Base-by-base conservation (phyloP, 2,113 vertebrate genomes). In the Pandion haliaetus region DNA sequence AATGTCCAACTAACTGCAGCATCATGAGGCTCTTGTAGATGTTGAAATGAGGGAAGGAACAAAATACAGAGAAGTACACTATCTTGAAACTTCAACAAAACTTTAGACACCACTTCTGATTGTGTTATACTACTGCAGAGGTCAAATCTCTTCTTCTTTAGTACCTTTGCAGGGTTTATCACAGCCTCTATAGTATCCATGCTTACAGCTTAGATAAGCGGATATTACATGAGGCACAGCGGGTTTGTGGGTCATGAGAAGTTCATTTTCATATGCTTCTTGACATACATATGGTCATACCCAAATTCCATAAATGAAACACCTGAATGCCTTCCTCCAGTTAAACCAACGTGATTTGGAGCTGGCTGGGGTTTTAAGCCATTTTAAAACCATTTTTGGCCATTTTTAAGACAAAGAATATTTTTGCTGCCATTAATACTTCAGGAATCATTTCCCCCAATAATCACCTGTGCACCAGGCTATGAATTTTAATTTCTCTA, bases 401-500 rank as follows among this genome's bases (percentile, higher is more conserved):
- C 36, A 42, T 70, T 93, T 93, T 77, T 44, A 91, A 87, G 45
- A 61, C 13, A 4, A 79, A 57, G 29, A 82, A 49, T 94, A 72
- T 72, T 93, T 92, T 92, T 81, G 17, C 19, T 92, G 50, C 17
- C 32, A 63, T 93, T 71, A 93, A 74, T 82, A 83, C 42, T 77
- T 72, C 28, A 90, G 57, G 47, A 93, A 67, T 62, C 5, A 62
- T 84, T 74, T 44, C 5, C 8, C 19, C 40, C 45, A 80, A 6
- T 70, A 86, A 90, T 88, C 62, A 93, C 55, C 57, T 65, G 63
- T 32, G 0, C 44, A 83, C 40, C 23, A 91, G 69, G 50, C 57
- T 82, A 86, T 58, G 70, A 83, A 92, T 92, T 86, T 93, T 86
- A 95, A 89, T 96, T 91, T 42, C 36, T 79, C 49, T 95, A 61